Evolutionary conservation across 2,888 invertebrate species (phyloP).

Genomic region (Aleiodes testaceus): DNA sequence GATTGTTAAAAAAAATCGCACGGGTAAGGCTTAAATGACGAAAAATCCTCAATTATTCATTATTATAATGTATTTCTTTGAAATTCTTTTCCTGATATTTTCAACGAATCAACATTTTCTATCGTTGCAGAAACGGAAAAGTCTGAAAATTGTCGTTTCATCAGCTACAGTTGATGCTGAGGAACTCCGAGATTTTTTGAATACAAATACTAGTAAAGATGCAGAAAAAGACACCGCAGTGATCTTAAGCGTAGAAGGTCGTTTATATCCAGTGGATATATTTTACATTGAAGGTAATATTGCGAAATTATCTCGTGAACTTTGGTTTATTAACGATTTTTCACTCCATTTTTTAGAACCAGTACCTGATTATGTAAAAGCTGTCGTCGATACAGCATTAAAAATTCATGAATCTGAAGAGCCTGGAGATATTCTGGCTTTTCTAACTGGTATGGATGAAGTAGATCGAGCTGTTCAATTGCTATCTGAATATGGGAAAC

Average conservation of each 20-base stretch:
- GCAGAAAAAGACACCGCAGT: constrained; percentile 80
- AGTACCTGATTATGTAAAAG: constrained; percentile 91
- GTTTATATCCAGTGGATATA: constrained; percentile 90
- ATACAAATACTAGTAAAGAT: constrained; percentile 74
- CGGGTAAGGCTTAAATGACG: constrained; percentile 74
- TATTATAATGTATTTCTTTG: not conserved
- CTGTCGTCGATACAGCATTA: constrained; percentile 89
- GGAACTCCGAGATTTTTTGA: constrained; percentile 86
- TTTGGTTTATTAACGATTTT: constrained; percentile 5
- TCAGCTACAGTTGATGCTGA: constrained; percentile 98
- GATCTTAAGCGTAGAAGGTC: constrained; percentile 90
- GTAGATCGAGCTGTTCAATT: constrained; percentile 84
- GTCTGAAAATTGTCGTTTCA: constrained; percentile 88
- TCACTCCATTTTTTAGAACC: constrained; percentile 77
- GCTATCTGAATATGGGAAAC: constrained; percentile 78
- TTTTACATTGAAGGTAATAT: constrained; percentile 83
- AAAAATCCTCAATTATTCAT: too few species aligned
- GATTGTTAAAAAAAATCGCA: constrained; percentile 92
- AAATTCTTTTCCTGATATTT: not conserved
- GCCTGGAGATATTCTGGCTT: constrained; percentile 91
- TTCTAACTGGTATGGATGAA: constrained; percentile 96
- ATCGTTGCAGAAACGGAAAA: constrained; percentile 81
- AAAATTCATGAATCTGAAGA: constrained; percentile 91
- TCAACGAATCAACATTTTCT: constrained; percentile 16
- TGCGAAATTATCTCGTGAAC: not conserved